These are phyloP conservation scores for Centropus unirufus DNA, from an alignment of 2,113 vertebrate genomes.

Conservation along the genomic window DNA sequence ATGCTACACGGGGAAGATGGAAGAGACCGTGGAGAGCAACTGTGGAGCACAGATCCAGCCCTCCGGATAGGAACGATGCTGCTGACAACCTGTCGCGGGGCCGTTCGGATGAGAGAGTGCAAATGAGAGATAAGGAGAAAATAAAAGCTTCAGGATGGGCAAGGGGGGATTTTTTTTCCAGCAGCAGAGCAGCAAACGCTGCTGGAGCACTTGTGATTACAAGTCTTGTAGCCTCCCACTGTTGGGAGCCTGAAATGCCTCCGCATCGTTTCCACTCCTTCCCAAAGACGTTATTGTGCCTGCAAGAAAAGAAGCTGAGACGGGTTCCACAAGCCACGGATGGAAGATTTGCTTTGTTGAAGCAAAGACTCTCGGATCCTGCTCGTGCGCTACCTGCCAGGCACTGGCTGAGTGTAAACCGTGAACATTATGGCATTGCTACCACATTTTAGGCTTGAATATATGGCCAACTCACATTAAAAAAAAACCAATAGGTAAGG, in stretches of 20 bases:
- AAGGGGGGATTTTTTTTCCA: conserved; percentile 33
- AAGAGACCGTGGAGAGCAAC: conserved; percentile 22
- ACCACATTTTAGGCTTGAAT: background rate
- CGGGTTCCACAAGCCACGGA: background rate
- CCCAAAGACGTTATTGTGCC: background rate
- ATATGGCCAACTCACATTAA: background rate
- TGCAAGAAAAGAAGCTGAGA: background rate
- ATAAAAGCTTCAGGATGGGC: conserved; percentile 16
- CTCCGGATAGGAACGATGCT: conserved; percentile 40
- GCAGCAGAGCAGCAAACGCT: background rate
- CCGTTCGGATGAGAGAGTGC: conserved; percentile 45
- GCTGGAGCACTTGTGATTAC: conserved; percentile 9
- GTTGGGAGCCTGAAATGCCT: background rate
- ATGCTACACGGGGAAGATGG: background rate
- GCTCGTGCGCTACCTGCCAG: background rate
- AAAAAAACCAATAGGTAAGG: background rate
- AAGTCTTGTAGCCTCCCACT: background rate
- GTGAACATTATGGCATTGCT: background rate
- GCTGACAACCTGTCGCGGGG: conserved; percentile 39
- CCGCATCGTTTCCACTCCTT: background rate
- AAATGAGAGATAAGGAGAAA: conserved; percentile 45
- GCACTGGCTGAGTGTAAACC: background rate
- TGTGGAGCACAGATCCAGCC: background rate
- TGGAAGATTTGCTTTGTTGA: background rate
- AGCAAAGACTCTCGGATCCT: background rate